Percentiles rank a stretch among this genome's conserved stretches.
phyloP scores from a whole-genome alignment of 2,797 vertebrate species.

The Chloroceryle inda region DNA sequence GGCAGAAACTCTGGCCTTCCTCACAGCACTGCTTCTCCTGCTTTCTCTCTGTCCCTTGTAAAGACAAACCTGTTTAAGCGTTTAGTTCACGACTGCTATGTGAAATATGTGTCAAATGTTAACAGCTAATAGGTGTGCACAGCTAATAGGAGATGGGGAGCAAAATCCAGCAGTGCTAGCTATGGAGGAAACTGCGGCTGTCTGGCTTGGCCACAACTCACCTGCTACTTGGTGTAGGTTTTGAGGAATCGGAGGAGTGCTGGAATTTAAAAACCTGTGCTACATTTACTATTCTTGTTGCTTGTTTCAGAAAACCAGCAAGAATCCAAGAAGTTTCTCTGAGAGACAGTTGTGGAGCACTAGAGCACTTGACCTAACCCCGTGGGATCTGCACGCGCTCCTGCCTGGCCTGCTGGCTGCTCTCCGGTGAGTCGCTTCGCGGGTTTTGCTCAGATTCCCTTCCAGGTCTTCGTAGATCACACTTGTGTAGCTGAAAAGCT shows the following conservation, averaged over 20 bases:
- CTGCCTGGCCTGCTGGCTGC: not conserved
- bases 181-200: not conserved
- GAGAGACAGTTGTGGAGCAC: not conserved
- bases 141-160: not conserved
- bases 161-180: not conserved
- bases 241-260: rapidly evolving
- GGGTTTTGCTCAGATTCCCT: not conserved
- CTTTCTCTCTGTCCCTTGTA: not conserved
- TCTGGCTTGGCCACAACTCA: rapidly evolving
- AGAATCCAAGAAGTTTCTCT: not conserved
- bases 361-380: not conserved
- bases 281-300: not conserved
- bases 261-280: not conserved
- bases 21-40: not conserved
- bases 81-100: rapidly evolving
- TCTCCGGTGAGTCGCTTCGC: not conserved
- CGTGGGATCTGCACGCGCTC: rapidly evolving
- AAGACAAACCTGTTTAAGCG: not conserved
- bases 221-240: rapidly evolving
- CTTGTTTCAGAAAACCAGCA: not conserved
- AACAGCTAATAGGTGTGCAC: not conserved
- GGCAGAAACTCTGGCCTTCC: not conserved
- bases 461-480: rapidly evolving
- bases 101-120: rapidly evolving
- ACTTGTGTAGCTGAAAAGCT: not conserved